Evolutionary conservation across 2,888 invertebrate genomes (phyloP), one percentile per base, ranked within the genome.

Genomic region (Galeruca laticollis): DNA sequence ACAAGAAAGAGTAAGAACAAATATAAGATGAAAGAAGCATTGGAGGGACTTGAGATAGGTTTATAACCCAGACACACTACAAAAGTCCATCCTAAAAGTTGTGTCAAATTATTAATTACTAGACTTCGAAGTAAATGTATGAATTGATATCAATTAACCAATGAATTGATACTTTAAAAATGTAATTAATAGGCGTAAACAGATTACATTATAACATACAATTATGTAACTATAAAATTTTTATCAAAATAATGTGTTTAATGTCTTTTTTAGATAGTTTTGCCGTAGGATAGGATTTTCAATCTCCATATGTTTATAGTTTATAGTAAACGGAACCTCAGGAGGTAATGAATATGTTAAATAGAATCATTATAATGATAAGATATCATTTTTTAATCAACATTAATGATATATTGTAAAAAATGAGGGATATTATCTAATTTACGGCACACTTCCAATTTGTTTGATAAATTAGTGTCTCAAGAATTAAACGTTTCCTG

Each of bases 321-420:
- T 61, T 51, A 61, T 10, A 18, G 26, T 61, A 61, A 61, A 61
- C 49, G 49, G 61, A 61, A 49, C 47, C 59, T 21, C 9, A 6
- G 40, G 37, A 20, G 13, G 31, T 33, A 47, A 60, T 60, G 49
- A 60, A 60, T 60, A 43, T 31, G 60, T 20, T 61, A 33, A 37
- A 43, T 15, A 47, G 20, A 60, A 47, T 21, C 21, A 33, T 18
- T 49, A 47, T 61, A 49, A 49, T 18, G 61, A 61, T 61, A 61
- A 61, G 61, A 61, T 43, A 37, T 49, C 18, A 49, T 26, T 61
- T 51, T 60, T 31, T 61, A 26, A 26, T 47, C 47, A 9, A 15
- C 15, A 61, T 61, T 61, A 61, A 61, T 49, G 26, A 47, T 61
- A 49, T 35, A 10, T 61, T 47, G 33, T 51, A 61, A 61, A 61